Evolutionary conservation across 2,888 invertebrate genomes (phyloP).

Genomic region (Dyspetes luteomarginatus): DNA sequence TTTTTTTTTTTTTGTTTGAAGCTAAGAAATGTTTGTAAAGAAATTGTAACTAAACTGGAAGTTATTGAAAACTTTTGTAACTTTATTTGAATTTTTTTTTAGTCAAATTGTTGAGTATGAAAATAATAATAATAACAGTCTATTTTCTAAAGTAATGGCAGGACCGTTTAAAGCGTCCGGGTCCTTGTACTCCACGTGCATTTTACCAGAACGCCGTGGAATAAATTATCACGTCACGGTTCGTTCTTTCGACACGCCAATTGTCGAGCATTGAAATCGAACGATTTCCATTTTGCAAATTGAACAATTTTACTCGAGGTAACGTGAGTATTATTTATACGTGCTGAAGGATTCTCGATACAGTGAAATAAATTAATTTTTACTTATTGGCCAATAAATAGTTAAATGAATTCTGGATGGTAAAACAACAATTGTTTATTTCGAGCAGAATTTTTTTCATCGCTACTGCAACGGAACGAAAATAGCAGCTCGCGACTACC

Average conservation of each 20-base stretch:
- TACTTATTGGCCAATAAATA: background rate
- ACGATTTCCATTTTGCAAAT: background rate
- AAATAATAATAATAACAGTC: too few species aligned
- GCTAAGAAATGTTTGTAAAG: too few species aligned
- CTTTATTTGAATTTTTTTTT: too few species aligned
- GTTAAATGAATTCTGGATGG: background rate
- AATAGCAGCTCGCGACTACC: background rate
- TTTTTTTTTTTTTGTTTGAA: too few species aligned
- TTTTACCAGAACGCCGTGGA: background rate
- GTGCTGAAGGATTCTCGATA: background rate
- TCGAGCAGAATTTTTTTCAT: background rate
- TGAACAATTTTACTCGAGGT: background rate
- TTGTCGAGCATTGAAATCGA: background rate
- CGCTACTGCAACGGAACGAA: background rate
- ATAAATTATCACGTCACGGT: slow-evolving; percentile 10
- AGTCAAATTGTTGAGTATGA: too few species aligned
- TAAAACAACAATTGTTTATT: background rate
- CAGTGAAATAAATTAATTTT: background rate
- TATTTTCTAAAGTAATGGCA: too few species aligned
- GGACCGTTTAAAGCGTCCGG: too few species aligned
- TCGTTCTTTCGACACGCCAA: slow-evolving; percentile 1
- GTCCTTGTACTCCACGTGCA: background rate
- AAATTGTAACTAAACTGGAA: too few species aligned
- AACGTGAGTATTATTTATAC: too few species aligned
- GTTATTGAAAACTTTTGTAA: too few species aligned